These are phyloP conservation scores for Drosophila lacicola DNA, from an alignment of 2,888 invertebrate species.

Conservation along the genomic window DNA sequence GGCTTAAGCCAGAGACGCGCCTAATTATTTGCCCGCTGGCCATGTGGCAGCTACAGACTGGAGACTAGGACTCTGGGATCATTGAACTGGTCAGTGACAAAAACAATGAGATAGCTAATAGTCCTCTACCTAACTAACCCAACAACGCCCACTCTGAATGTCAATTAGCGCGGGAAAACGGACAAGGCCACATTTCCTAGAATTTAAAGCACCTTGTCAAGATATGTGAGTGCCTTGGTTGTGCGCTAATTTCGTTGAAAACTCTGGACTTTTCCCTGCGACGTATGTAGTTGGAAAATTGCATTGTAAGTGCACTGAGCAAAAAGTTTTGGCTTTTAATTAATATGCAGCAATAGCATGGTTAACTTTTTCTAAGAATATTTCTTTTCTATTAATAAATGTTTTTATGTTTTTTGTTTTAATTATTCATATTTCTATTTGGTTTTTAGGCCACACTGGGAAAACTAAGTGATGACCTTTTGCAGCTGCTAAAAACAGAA, in stretches of 20 bases:
- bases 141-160: not conserved
- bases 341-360: no score
- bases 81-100: conserved; percentile 41
- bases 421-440: no score
- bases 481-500: no score
- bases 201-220: conserved; percentile 30
- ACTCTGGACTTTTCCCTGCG: not conserved
- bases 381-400: no score
- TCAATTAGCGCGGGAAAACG: conserved; percentile 32
- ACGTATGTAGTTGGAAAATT: not conserved
- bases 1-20: conserved; percentile 50
- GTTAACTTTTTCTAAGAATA: no score
- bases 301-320: not conserved
- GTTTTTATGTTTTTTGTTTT: no score
- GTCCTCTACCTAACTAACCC: not conserved
- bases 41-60: conserved; percentile 8
- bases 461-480: no score
- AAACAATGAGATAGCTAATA: conserved; percentile 7
- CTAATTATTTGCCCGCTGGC: conserved; percentile 66
- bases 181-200: conserved; percentile 17
- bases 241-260: conserved; percentile 1
- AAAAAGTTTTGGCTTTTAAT: not conserved
- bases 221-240: conserved; percentile 2
- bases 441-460: no score
- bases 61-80: conserved; percentile 23